These are phyloP conservation scores for Eumeta japonica DNA, from an alignment of 1,140 invertebrate species.

Conservation along the genomic window DNA sequence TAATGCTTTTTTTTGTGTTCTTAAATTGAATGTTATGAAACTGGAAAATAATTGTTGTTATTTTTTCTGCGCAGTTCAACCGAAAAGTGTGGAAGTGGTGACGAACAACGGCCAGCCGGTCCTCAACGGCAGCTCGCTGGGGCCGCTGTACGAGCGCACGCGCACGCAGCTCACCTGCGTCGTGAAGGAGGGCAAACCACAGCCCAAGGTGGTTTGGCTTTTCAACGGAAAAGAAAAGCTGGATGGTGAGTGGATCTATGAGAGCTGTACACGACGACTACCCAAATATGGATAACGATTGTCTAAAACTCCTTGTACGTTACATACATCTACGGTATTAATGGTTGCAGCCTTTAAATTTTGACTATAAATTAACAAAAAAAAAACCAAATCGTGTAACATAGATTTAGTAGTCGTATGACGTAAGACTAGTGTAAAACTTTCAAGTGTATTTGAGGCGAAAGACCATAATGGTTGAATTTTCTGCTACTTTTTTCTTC, in stretches of 20 bases:
- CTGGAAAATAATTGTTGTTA: slow-evolving; percentile 9
- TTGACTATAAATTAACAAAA: neutral
- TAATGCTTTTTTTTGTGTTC: neutral
- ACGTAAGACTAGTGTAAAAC: too few relatives aligned
- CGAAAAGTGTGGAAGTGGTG: slow-evolving; percentile 64
- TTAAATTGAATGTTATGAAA: too few relatives aligned
- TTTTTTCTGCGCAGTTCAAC: slow-evolving; percentile 66
- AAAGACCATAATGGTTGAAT: too few relatives aligned
- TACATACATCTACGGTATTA: slow-evolving; percentile 3
- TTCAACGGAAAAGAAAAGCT: slow-evolving; percentile 63
- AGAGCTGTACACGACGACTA: too few relatives aligned
- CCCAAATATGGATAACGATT: too few relatives aligned
- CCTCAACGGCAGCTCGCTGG: slow-evolving; percentile 61
- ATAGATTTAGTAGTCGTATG: neutral
- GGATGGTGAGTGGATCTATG: slow-evolving; percentile 71
- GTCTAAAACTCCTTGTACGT: slow-evolving; percentile 10
- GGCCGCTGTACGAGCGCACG: slow-evolving; percentile 70
- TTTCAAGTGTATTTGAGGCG: too few relatives aligned
- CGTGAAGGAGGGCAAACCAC: slow-evolving; percentile 73
- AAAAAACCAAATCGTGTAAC: neutral
- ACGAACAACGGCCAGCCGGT: slow-evolving; percentile 58
- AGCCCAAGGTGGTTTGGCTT: slow-evolving; percentile 74
- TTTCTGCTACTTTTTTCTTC: too few relatives aligned
- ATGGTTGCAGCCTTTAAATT: neutral
- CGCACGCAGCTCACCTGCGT: slow-evolving; percentile 69